phyloP scores from a whole-genome alignment of 2,113 vertebrate genomes.

The Grallaria varia region DNA sequence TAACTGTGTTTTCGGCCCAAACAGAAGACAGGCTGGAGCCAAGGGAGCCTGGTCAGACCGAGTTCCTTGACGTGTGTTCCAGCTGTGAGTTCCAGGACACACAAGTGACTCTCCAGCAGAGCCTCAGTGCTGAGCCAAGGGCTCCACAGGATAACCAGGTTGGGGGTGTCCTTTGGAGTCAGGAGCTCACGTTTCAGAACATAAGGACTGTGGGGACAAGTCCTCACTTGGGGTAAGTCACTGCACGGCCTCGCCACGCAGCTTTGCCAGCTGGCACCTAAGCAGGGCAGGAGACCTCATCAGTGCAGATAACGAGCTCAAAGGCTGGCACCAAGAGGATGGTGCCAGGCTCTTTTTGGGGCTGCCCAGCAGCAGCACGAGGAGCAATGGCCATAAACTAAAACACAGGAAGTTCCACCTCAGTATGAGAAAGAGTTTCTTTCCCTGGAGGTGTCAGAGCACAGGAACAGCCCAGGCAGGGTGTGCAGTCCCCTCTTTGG shows the following conservation, averaged over 20 bases:
- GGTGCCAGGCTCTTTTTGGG: neutral
- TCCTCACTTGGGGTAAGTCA: neutral
- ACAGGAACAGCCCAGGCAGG: neutral
- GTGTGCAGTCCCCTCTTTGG: neutral
- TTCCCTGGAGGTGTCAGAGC: neutral
- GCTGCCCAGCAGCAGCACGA: neutral
- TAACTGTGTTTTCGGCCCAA: neutral
- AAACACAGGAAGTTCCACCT: neutral
- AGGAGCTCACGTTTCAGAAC: neutral
- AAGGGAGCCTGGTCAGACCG: no score
- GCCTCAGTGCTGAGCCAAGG: no score
- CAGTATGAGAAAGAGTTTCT: neutral
- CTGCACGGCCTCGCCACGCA: accelerated
- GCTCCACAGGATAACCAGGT: neutral
- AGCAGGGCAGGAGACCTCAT: neutral
- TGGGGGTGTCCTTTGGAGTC: neutral
- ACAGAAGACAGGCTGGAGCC: neutral
- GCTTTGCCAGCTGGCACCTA: neutral
- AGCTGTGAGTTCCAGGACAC: no score
- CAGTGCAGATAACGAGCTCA: neutral
- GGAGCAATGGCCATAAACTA: neutral
- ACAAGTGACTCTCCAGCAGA: neutral
- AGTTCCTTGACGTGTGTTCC: no score
- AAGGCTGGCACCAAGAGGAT: neutral
- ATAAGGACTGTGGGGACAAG: neutral